Conservation (phyloP, 2,888 invertebrate species). For the Acleris literana region DNA sequence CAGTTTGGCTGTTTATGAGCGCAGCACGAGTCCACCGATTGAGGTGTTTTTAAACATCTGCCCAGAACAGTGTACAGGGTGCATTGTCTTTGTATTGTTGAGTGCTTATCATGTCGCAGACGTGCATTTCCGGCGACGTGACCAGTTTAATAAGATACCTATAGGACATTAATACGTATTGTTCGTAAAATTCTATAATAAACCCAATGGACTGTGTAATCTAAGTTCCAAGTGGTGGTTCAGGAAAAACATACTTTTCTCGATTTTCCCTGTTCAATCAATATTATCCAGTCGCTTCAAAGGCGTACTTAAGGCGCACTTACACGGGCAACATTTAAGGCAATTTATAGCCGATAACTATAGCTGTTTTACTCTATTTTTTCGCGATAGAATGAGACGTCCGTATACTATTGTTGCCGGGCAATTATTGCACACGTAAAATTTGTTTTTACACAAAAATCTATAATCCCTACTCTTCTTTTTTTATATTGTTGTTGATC, state of each 20-base stretch:
- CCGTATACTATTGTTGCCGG: too few species aligned
- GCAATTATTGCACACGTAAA: too few species aligned
- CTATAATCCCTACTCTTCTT: not conserved
- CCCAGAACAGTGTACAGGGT: slow-evolving; percentile 32
- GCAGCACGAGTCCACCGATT: slow-evolving; percentile 58
- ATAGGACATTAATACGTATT: not conserved
- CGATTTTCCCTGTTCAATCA: not conserved
- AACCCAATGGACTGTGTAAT: not conserved
- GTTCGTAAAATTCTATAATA: not conserved
- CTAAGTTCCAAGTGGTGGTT: not conserved
- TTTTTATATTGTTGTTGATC: not conserved
- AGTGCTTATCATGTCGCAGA: slow-evolving; percentile 23
- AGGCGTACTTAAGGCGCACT: too few species aligned
- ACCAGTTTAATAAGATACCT: slow-evolving; percentile 6
- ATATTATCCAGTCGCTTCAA: not conserved
- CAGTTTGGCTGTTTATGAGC: slow-evolving; percentile 49
- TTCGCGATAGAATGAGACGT: too few species aligned
- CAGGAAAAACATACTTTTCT: not conserved
- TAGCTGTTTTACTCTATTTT: too few species aligned
- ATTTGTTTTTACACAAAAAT: not conserved
- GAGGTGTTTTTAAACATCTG: slow-evolving; percentile 46
- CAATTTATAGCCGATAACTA: too few species aligned
- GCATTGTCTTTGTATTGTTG: slow-evolving; percentile 32
- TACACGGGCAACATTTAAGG: too few species aligned
- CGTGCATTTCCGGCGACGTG: slow-evolving; percentile 33